A percentile compares a stretch with the other conserved stretches of the same genome.
Evolutionary conservation across 2,888 invertebrate species (phyloP).

Genomic region (Nemapogon koenigi): DNA sequence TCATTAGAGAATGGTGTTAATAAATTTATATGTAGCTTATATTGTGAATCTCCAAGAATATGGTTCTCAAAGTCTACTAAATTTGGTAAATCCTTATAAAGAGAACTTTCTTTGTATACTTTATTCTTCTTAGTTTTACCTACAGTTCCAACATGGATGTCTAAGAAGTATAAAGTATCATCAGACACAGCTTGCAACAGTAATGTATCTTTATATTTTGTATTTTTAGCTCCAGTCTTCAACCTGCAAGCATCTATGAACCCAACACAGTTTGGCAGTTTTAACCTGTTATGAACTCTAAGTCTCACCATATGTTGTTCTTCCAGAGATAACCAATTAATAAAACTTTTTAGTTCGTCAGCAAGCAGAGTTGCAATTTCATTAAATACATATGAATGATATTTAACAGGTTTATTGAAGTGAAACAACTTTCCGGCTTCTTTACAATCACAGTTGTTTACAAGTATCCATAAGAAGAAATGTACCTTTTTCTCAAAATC

Average conservation of each 20-base stretch:
- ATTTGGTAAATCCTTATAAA: constrained; percentile 37
- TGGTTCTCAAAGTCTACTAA: constrained; percentile 50
- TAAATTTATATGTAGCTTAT: constrained; percentile 41
- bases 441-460: constrained; percentile 40
- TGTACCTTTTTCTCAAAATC: constrained; percentile 48
- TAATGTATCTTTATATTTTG: constrained; percentile 30
- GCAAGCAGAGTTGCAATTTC: constrained; percentile 37
- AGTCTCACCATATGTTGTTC: constrained; percentile 50
- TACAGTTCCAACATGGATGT: constrained; percentile 39
- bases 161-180: constrained; percentile 43
- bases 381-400: constrained; percentile 38
- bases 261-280: constrained; percentile 54
- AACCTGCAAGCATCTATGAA: constrained; percentile 48
- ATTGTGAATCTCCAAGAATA: constrained; percentile 44
- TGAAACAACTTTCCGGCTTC: constrained; percentile 42
- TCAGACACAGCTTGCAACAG: constrained; percentile 53
- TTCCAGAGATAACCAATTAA: constrained; percentile 47
- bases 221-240: constrained; percentile 37
- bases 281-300: constrained; percentile 43
- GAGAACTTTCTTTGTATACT: constrained; percentile 40
- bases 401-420: constrained; percentile 42
- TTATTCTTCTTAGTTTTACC: constrained; percentile 39
- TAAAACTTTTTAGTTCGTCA: constrained; percentile 38
- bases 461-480: constrained; percentile 43
- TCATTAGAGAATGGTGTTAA: constrained; percentile 38